A percentile compares a stretch with the other conserved stretches of the same genome.
phyloP scores from a whole-genome alignment of 2,797 vertebrate species.

The Catharus ustulatus region DNA sequence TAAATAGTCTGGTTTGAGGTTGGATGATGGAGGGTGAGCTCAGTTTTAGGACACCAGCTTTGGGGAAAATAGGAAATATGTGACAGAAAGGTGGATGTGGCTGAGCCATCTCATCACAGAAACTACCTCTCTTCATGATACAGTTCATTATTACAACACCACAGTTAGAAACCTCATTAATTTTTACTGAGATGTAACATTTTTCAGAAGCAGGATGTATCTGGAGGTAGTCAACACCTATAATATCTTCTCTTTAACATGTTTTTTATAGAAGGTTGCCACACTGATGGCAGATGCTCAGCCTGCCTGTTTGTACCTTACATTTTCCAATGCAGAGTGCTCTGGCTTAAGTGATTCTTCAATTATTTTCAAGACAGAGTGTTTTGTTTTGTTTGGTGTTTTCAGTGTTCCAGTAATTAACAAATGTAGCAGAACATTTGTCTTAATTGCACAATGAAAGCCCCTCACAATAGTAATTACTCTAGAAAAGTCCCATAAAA shows the following conservation, averaged over 20 bases:
- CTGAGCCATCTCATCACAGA: neutral
- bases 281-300: neutral
- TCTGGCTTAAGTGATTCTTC: conserved; percentile 55
- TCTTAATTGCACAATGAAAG: conserved; percentile 42
- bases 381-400: conserved; percentile 30
- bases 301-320: neutral
- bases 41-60: neutral
- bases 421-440: conserved; percentile 56
- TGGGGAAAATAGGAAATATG: neutral
- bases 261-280: neutral
- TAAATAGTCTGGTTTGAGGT: neutral
- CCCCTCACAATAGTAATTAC: neutral
- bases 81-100: neutral
- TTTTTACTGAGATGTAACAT: neutral
- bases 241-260: neutral
- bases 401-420: conserved; percentile 66
- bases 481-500: conserved; percentile 6
- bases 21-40: neutral
- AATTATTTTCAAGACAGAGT: conserved; percentile 19
- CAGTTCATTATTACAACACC: neutral
- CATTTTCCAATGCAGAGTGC: neutral
- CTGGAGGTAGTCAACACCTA: neutral
- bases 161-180: neutral
- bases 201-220: neutral
- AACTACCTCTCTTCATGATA: neutral